phyloP scores from a whole-genome alignment of 2,113 vertebrate genomes.

The Emberiza fucata region DNA sequence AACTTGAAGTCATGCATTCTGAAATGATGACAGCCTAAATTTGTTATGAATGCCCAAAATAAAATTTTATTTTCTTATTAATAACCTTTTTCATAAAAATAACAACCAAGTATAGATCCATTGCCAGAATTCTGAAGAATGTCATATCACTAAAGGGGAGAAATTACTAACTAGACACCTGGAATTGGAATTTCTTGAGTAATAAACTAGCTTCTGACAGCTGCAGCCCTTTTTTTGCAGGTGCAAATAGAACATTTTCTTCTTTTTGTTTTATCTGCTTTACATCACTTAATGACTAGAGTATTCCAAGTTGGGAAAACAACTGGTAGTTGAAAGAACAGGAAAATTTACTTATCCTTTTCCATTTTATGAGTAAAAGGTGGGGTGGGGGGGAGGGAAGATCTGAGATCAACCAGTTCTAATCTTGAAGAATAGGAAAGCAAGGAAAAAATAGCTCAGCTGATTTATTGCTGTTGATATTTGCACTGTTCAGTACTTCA shows the following conservation, averaged over 20 bases:
- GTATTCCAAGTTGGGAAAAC: not conserved
- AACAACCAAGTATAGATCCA: not conserved
- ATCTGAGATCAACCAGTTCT: not conserved
- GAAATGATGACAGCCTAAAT: not conserved
- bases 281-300: not conserved
- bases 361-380: not conserved
- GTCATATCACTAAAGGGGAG: not conserved
- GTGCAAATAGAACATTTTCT: slow-evolving; percentile 19
- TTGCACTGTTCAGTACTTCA: not conserved
- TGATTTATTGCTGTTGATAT: not conserved
- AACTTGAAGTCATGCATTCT: not conserved
- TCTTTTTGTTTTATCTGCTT: slow-evolving; percentile 1
- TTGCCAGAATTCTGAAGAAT: slow-evolving; percentile 20
- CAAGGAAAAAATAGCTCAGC: not conserved
- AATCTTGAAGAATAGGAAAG: not conserved
- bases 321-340: not conserved
- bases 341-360: not conserved
- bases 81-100: not conserved
- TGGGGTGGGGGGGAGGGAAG: accelerated
- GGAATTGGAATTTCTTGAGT: slow-evolving; percentile 6
- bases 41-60: not conserved
- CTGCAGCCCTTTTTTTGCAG: slow-evolving; percentile 13
- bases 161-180: slow-evolving; percentile 40
- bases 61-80: not conserved
- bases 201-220: slow-evolving; percentile 18